These are phyloP conservation scores for Meiosimyza decipiens DNA, from an alignment of 2,888 invertebrate genomes.

Conservation along the genomic window DNA sequence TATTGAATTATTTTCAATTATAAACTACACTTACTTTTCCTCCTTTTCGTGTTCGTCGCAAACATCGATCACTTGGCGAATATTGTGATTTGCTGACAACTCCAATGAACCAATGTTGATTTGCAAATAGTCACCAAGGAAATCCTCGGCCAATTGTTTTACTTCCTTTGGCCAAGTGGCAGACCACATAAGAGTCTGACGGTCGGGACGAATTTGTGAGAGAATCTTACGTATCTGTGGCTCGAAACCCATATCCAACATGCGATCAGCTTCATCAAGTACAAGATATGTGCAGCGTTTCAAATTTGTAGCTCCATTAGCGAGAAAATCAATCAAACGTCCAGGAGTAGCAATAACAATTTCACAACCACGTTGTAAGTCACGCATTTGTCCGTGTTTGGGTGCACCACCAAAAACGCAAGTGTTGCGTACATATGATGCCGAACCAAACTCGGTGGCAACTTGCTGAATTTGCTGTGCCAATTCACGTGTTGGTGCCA, in stretches of 20 bases:
- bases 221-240: conserved; percentile 96
- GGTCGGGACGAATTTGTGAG: conserved; percentile 92
- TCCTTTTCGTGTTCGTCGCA: conserved; percentile 84
- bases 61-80: conserved; percentile 85
- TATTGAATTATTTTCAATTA: no score
- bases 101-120: conserved; percentile 88
- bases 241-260: conserved; percentile 99
- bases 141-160: conserved; percentile 90
- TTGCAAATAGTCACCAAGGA: conserved; percentile 89
- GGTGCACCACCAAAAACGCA: conserved; percentile 93
- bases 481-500: conserved; percentile 83
- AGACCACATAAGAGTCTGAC: conserved; percentile 98
- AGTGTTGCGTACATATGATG: conserved; percentile 82
- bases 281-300: conserved; percentile 88
- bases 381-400: conserved; percentile 81
- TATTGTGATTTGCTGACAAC: conserved; percentile 91
- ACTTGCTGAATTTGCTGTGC: conserved; percentile 89
- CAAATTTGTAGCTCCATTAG: conserved; percentile 80
- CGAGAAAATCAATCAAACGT: conserved; percentile 88
- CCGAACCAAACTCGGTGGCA: conserved; percentile 82
- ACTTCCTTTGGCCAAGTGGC: conserved; percentile 99
- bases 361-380: conserved; percentile 84
- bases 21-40: conserved; percentile 66
- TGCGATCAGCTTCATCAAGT: conserved; percentile 92
- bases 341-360: conserved; percentile 93